Evolutionary conservation across 2,113 vertebrate genomes (phyloP).

Genomic region (Isichthys henryi): DNA sequence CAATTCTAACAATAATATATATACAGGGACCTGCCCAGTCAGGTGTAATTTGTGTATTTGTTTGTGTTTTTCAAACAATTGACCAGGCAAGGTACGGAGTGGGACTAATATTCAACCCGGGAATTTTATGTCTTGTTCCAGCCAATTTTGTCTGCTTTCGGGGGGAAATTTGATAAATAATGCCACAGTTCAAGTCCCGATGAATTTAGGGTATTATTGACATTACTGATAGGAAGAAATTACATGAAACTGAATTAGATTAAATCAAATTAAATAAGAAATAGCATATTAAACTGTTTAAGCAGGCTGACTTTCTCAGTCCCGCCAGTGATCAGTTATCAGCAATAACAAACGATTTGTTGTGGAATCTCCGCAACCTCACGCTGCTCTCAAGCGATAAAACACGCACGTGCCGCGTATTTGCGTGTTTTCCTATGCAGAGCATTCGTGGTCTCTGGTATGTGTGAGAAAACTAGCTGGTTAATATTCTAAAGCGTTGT

Average conservation of each 20-base stretch:
- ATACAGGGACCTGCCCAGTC: too few species aligned
- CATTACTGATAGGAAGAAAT: too few species aligned
- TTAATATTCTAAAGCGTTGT: not conserved
- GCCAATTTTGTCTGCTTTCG: not conserved
- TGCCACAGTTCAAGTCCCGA: not conserved
- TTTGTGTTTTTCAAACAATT: too few species aligned
- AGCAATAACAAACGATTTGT: not conserved
- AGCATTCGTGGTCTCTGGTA: not conserved
- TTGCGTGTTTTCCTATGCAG: not conserved
- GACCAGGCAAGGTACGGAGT: too few species aligned
- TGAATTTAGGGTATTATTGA: not conserved
- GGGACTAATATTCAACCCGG: not conserved
- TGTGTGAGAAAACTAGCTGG: not conserved
- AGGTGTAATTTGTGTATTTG: too few species aligned
- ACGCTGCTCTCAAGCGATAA: not conserved
- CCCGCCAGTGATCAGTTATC: not conserved
- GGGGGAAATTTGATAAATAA: not conserved
- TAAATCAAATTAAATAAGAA: too few species aligned
- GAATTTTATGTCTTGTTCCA: not conserved
- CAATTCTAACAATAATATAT: too few species aligned
- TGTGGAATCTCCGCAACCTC: not conserved
- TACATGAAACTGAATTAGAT: too few species aligned
- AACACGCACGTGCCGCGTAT: not conserved
- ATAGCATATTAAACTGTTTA: too few species aligned
- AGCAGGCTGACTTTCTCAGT: too few species aligned